Base-by-base conservation (phyloP, 1,140 invertebrate genomes). In the Drosophila sulfurigaster region DNA sequence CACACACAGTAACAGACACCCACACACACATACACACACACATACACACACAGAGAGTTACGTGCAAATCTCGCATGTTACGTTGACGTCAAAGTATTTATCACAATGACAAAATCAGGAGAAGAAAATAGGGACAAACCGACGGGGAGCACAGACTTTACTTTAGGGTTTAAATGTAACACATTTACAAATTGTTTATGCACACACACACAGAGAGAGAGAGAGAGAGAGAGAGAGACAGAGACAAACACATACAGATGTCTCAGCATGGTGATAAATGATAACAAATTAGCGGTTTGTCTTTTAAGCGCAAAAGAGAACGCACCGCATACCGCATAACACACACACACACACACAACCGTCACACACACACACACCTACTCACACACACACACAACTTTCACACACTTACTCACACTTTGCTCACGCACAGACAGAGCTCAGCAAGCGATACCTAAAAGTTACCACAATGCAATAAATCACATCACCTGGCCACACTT, bases 211-310 rank as follows among this genome's bases (percentile, higher is more conserved):
- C 65, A 16, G 43, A 6, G 57, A 46, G 30, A 60, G 38, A 65
- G 32, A 38, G 43, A 64, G 30, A 7, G 57, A 51, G 20, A 56
- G 48, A 65, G 32, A 25, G 43, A 64, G 28, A 52, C 49, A 60
- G 46, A 65, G 30, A 51, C 46, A 66, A 20, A 43, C 25, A 52
- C 41, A 43, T 43, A 66, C 65, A 60, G 63, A 52, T 52, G 74
- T 51, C 78, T 64, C 78, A 59, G 73, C 74, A 64, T 78, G 77
- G 81, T 83, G 81, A 83, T 83, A 83, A 83, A 83, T 83, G 81
- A 83, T 83, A 83, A 83, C 81, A 83, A 83, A 83, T 83, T 83
- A 83, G 81, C 81, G 81, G 81, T 83, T 83, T 83, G 81, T 83
- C 81, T 83, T 75, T 85, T 85, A 83, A 85, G 78, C 81, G 80